Evolutionary conservation across 2,113 vertebrate genomes (phyloP).

Genomic region (Papio anubis): DNA sequence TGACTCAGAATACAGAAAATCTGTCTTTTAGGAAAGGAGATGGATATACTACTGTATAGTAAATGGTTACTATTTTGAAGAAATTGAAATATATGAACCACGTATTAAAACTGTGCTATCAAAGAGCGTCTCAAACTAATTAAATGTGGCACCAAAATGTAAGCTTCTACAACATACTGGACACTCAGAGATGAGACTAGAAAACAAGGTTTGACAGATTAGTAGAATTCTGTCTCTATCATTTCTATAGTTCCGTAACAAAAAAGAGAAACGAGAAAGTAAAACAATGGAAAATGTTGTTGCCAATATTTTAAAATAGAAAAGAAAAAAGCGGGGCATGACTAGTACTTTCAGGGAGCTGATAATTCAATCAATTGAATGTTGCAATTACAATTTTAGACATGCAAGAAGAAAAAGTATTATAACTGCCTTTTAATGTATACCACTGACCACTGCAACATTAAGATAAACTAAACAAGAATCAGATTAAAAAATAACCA

Average conservation of each 20-base stretch:
- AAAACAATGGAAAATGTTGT: conserved; percentile 24
- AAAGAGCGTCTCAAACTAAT: conserved; percentile 5
- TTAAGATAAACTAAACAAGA: conserved; percentile 4
- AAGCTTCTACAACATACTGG: conserved; percentile 46
- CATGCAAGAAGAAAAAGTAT: not conserved
- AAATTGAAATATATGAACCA: not conserved
- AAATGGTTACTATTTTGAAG: conserved; percentile 32
- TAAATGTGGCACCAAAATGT: conserved; percentile 35
- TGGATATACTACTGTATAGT: not conserved
- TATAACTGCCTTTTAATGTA: not conserved
- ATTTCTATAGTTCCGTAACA: conserved; percentile 9
- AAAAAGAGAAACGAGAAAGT: not conserved
- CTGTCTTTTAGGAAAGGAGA: conserved; percentile 28
- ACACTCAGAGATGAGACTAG: not conserved
- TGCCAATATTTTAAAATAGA: conserved; percentile 53
- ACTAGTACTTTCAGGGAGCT: not conserved
- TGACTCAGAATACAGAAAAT: conserved; percentile 8
- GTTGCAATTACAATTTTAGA: conserved; percentile 25
- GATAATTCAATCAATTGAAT: not conserved
- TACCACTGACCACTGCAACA: not conserved
- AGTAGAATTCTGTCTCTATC: conserved; percentile 42
- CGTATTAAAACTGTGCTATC: conserved; percentile 35
- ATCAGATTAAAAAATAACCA: conserved; percentile 2
- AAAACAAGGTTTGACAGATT: not conserved
- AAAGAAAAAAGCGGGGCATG: not conserved